Base-by-base conservation (phyloP, 2,888 invertebrate species). In the Drosophila seclusa region DNA sequence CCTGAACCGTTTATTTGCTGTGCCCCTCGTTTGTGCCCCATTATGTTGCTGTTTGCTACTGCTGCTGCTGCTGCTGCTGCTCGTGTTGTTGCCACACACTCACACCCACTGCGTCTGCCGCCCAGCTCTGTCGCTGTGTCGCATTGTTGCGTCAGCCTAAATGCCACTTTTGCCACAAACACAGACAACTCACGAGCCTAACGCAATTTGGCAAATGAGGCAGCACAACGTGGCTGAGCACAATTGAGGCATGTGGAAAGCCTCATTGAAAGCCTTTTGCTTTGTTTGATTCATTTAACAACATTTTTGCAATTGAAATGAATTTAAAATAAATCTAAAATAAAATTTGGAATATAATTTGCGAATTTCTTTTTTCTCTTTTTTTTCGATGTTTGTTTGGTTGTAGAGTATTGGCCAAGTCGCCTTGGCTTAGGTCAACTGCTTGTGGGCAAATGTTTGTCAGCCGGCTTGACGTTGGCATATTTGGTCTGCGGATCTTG, bases 401-500 rank as follows among this genome's bases (percentile, higher is more conserved):
- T 5, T 54, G 70, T 60, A 87, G 87, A 42, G 84, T 58, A 81
- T 86, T 45, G 21, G 29, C 1, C 24, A 42, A 55, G 62, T 86
- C 70, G 52, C 2, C 7, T 0, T 2, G 11, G 42, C 50, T 18
- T 13, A 0, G 8, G 13, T 4, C 3, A 36, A 54, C 27, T 34
- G 34, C 42, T 52, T 42, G 49, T 50, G 42, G 62, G 58, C 61
- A 79, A 81, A 74, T 81, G 68, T 73, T 84, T 87, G 82, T 50
- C 36, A 66, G 60, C 36, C 36, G 74, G 61, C 67, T 73, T 66
- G 79, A 63, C 79, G 54, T 66, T 84, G 89, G 85, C 82, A 82
- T 80, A 84, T 85, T 85, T 87, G 68, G 87, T 82, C 85, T 80
- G 79, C 73, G 82, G 68, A 82, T 89, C 87, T 84, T 85, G 89